These are phyloP conservation scores for Vulpes ferrilata DNA, from an alignment of 2,113 vertebrate genomes.

Conservation along the genomic window DNA sequence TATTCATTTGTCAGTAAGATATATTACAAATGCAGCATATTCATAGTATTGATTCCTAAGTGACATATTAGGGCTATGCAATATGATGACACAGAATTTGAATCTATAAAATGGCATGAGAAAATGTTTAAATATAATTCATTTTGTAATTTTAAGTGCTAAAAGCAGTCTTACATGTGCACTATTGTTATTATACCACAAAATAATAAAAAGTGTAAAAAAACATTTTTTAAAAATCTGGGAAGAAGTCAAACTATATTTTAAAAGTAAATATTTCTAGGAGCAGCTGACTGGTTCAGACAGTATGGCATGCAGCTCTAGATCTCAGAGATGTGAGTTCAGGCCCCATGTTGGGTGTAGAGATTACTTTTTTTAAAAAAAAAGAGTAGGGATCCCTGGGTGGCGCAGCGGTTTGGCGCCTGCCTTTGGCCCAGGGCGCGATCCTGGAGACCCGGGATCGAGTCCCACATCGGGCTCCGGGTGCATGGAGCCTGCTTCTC, in stretches of 20 bases:
- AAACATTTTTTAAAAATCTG: not conserved
- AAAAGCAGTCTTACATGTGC: not conserved
- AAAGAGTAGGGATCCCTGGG: no score
- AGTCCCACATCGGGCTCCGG: no score
- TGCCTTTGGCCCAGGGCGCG: no score
- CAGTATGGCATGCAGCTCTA: not conserved
- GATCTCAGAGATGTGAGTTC: not conserved
- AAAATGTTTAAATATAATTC: not conserved
- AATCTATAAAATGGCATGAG: not conserved
- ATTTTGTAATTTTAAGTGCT: not conserved
- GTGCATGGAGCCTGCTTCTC: no score
- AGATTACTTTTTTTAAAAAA: not conserved
- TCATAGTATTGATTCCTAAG: not conserved
- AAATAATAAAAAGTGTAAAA: not conserved
- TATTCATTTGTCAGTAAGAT: not conserved
- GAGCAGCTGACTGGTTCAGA: not conserved
- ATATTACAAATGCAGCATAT: not conserved
- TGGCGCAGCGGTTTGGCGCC: no score
- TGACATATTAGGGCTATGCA: not conserved
- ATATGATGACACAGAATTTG: not conserved
- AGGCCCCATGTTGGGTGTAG: not conserved
- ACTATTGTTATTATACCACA: not conserved
- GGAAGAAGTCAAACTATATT: not conserved
- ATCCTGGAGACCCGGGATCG: no score
- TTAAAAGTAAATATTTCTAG: not conserved